phyloP scores from a whole-genome alignment of 2,888 invertebrate species.

The Apamea crenata region DNA sequence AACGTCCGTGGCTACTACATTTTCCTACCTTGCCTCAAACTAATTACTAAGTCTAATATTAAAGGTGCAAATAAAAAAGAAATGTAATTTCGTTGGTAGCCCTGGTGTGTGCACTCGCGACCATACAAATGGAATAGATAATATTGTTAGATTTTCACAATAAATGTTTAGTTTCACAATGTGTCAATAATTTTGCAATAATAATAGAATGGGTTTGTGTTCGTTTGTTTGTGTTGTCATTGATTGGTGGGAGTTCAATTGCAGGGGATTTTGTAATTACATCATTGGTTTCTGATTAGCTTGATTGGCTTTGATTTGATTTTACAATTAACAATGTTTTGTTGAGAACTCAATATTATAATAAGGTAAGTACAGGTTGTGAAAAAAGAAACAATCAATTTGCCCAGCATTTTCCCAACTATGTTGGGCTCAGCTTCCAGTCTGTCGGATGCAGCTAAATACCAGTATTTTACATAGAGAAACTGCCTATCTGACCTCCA shows the following conservation, averaged over 20 bases:
- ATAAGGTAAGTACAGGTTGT: not conserved
- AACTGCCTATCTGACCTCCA: not conserved
- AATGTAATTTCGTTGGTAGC: not conserved
- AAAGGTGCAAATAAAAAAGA: not conserved
- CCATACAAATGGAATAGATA: slow-evolving; percentile 60
- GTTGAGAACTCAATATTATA: not conserved
- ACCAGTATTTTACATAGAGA: not conserved
- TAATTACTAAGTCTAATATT: no score
- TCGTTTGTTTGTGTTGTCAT: slow-evolving; percentile 16
- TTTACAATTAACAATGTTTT: not conserved
- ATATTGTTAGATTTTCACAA: slow-evolving; percentile 53
- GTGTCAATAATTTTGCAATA: slow-evolving; percentile 32
- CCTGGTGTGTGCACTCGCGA: slow-evolving; percentile 9
- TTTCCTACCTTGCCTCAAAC: not conserved
- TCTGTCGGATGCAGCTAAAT: not conserved
- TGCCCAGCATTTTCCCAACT: not conserved
- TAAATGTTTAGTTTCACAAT: slow-evolving; percentile 41
- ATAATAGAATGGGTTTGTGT: slow-evolving; percentile 27
- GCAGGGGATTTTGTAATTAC: slow-evolving; percentile 32
- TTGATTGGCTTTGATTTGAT: slow-evolving; percentile 4
- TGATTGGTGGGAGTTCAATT: slow-evolving; percentile 38
- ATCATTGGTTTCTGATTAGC: slow-evolving; percentile 16
- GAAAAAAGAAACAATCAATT: not conserved
- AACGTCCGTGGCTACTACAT: no score
- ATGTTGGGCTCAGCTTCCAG: not conserved